phyloP scores from a whole-genome alignment of 1,140 invertebrate species.

The Leucophenga varia region DNA sequence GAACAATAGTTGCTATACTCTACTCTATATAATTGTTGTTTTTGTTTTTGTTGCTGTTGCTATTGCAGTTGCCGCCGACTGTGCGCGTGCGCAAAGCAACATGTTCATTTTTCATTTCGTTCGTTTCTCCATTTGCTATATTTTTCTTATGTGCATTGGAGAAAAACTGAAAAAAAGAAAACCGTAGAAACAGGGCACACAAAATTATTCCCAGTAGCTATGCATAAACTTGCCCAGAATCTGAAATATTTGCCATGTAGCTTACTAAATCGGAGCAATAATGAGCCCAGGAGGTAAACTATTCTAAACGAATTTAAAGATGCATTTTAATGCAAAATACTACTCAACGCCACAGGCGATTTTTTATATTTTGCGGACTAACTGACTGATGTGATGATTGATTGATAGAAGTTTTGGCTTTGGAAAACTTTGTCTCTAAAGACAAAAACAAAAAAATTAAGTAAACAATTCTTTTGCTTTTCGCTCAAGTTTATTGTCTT shows the following conservation, averaged over 20 bases:
- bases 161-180: neutral
- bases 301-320: slow-evolving; percentile 15
- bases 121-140: slow-evolving; percentile 21
- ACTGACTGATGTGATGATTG: too few species aligned
- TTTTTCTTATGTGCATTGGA: slow-evolving; percentile 25
- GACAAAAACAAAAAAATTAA: too few species aligned
- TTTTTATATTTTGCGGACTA: too few species aligned
- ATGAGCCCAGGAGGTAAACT: slow-evolving; percentile 9
- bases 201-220: slow-evolving; percentile 52
- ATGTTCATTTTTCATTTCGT: slow-evolving; percentile 41
- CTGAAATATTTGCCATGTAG: neutral
- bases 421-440: too few species aligned
- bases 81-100: slow-evolving; percentile 44
- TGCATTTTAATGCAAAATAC: slow-evolving; percentile 14
- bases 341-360: slow-evolving; percentile 8
- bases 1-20: neutral
- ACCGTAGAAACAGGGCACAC: too few species aligned
- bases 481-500: too few species aligned
- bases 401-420: neutral
- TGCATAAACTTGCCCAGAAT: slow-evolving; percentile 16
- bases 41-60: slow-evolving; percentile 8
- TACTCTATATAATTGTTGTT: neutral
- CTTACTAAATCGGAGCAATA: neutral
- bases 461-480: too few species aligned
- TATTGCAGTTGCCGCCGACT: neutral